These are phyloP conservation scores for Tiaroga cobitis DNA, from an alignment of 2,797 vertebrate genomes.

Conservation along the genomic window DNA sequence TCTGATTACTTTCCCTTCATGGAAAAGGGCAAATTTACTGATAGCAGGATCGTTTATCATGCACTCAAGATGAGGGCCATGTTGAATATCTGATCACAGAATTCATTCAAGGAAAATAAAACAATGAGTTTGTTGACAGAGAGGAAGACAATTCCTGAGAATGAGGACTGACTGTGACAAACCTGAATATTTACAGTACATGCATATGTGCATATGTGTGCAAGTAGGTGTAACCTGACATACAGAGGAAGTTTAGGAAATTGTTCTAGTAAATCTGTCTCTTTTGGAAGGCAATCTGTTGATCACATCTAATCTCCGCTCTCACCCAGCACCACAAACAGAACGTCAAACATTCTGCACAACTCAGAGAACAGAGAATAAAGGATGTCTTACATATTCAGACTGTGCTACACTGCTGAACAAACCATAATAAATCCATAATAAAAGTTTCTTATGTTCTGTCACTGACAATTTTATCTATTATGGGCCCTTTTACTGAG, in stretches of 20 bases:
- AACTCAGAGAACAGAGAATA: neutral
- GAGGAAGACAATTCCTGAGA: constrained; percentile 11
- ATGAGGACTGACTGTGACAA: neutral
- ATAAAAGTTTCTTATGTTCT: neutral
- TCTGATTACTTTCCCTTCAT: constrained; percentile 65
- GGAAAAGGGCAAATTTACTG: constrained; percentile 42
- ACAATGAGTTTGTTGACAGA: constrained; percentile 42
- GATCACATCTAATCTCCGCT: neutral
- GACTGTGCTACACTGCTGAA: neutral
- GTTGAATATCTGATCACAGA: constrained; percentile 42
- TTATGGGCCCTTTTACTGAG: too few species aligned
- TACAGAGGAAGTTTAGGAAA: neutral
- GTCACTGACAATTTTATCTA: neutral
- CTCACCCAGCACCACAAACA: neutral
- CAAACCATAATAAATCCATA: neutral
- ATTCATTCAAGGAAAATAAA: constrained; percentile 42
- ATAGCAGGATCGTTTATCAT: constrained; percentile 15
- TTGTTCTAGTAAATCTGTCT: neutral
- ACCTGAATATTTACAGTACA: neutral
- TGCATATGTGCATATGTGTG: neutral
- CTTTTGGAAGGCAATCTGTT: neutral
- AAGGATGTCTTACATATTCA: neutral
- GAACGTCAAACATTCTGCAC: neutral
- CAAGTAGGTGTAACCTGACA: neutral
- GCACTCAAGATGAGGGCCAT: constrained; percentile 36